Evolutionary conservation across 2,797 vertebrate genomes (phyloP).

Genomic region (Aeoliscus strigatus): DNA sequence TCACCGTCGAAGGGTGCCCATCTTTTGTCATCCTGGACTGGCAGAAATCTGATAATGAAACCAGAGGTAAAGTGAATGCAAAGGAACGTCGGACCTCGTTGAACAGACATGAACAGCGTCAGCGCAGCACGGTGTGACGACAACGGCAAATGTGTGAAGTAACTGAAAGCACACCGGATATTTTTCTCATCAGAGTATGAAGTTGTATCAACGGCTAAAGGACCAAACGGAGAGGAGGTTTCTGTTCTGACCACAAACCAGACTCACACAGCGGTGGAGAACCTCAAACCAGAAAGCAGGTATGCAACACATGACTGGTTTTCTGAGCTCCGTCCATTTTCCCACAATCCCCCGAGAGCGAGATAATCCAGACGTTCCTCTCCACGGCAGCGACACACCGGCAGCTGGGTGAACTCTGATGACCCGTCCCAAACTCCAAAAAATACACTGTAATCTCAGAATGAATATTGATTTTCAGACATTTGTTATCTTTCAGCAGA

Average conservation of each 20-base stretch:
- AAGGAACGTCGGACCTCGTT: neutral
- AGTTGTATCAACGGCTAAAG: slow-evolving; percentile 85
- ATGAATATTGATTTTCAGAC: too few species aligned
- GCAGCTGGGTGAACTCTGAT: too few species aligned
- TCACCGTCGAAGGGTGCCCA: slow-evolving; percentile 94
- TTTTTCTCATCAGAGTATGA: slow-evolving; percentile 82
- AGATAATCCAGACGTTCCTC: too few species aligned
- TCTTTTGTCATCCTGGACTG: slow-evolving; percentile 94
- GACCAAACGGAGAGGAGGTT: slow-evolving; percentile 79
- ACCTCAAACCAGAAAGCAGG: slow-evolving; percentile 94
- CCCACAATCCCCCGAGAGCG: too few species aligned
- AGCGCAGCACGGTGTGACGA: too few species aligned
- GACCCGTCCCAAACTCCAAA: too few species aligned
- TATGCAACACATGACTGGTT: slow-evolving; percentile 44
- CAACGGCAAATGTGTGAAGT: too few species aligned
- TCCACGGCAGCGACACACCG: too few species aligned
- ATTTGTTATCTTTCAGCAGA: too few species aligned
- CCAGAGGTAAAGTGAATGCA: slow-evolving; percentile 78
- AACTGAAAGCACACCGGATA: neutral
- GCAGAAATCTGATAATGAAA: slow-evolving; percentile 89
- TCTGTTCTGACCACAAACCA: slow-evolving; percentile 90
- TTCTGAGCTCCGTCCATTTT: too few species aligned
- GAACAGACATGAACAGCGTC: too few species aligned
- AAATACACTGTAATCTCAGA: too few species aligned
- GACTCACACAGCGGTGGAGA: slow-evolving; percentile 95